These are phyloP conservation scores for Oxytorus armatus DNA, from an alignment of 2,888 invertebrate genomes.

Conservation along the genomic window DNA sequence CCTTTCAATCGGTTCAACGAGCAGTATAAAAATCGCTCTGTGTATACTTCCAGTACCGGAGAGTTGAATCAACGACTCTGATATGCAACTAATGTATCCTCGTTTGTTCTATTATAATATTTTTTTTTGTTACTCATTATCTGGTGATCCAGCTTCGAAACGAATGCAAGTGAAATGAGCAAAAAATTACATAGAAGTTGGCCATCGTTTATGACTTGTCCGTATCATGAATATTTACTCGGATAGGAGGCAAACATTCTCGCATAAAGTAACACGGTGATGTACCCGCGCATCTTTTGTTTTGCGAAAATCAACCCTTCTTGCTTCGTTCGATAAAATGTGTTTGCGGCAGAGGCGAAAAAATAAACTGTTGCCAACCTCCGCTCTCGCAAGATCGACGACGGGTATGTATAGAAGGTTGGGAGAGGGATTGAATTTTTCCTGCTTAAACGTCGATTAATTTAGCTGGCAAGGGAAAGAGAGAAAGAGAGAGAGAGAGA, in stretches of 20 bases:
- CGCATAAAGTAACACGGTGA: neutral
- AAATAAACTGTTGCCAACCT: conserved; percentile 34
- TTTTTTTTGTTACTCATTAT: conserved; percentile 39
- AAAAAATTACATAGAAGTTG: neutral
- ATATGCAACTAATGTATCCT: conserved; percentile 14
- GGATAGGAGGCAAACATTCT: neutral
- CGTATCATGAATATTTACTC: conserved; percentile 11
- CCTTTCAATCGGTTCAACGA: conserved; percentile 79
- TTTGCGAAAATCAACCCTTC: conserved; percentile 34
- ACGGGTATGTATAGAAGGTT: conserved; percentile 24
- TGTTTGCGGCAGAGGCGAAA: conserved; percentile 19
- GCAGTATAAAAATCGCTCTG: conserved; percentile 66
- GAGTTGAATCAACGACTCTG: conserved; percentile 11
- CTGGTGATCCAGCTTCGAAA: conserved; percentile 11
- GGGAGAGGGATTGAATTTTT: conserved; percentile 78
- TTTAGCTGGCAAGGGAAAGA: conserved; percentile 74
- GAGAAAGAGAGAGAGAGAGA: conserved; percentile 25
- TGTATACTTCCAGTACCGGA: conserved; percentile 70
- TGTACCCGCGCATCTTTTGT: conserved; percentile 6
- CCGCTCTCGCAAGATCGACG: conserved; percentile 27
- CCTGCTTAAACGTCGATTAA: conserved; percentile 81
- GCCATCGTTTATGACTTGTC: neutral
- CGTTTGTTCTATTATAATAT: conserved; percentile 51
- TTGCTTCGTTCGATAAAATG: conserved; percentile 12
- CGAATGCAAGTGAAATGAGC: conserved; percentile 1